Evolutionary conservation across 2,113 vertebrate genomes (phyloP), one percentile per base, ranked within the genome.

Genomic region (Tupaia tana): DNA sequence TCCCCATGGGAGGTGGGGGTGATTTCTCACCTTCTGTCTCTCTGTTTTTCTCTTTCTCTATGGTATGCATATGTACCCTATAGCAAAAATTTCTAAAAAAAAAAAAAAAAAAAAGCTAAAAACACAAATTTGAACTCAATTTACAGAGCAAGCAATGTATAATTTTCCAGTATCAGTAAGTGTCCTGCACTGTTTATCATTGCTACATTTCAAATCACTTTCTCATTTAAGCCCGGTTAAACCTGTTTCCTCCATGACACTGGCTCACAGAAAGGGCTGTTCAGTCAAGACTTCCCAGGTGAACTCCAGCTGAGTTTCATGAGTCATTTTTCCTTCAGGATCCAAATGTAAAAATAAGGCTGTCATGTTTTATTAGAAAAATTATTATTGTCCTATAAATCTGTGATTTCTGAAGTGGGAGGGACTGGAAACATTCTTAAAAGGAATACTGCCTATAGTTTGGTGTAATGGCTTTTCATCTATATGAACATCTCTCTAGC

Each of bases 281-380:
- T 1, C 6, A n/a, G 31, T 1, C 29, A 20, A 25, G 19, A 83
- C 6, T 71, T 91, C 94, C 63, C 64, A 19, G 4, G 61, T 20
- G 70, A 83, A 86, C 18, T 85, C 22, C 52, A 61, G 54, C 18
- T 2, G 7, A 31, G 66, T 29, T n/a, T 56, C 34, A 11, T 20
- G 64, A 87, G 67, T 31, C 22, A 69, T 63, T 91, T 70, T 58
- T 29, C 71, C 56, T 18, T 70, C 31, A 83, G 34, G 74, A 89
- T 54, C 61, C 69, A 54, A 63, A 25, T 29, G 61, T 31, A 34
- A 86, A 89, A 74, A 56, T n/a, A 69, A 90, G 27, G 75, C 29
- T 86, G 75, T 63, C 61, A 43, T 7, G 52, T 88, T 88, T 90
- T 81, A 52, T 81, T 88, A 66, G 52, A 88, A 90, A 90, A 84